These are phyloP conservation scores for Phrynocephalus vlangalii DNA, from an alignment of 2,797 vertebrate species.

Conservation along the genomic window DNA sequence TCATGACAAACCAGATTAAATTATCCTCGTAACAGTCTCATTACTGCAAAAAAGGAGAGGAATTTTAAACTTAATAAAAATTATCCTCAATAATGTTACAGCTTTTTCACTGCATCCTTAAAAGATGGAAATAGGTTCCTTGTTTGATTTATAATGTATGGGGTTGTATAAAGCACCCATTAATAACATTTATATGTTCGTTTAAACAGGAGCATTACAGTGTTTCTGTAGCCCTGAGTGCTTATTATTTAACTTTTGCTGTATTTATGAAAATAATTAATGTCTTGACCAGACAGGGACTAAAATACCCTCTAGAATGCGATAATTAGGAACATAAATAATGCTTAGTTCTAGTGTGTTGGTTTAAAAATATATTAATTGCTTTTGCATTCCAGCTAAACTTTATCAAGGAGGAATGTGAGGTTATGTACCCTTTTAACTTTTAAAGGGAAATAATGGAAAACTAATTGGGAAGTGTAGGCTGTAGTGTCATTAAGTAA, in stretches of 20 bases:
- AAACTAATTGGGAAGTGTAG: fast-evolving
- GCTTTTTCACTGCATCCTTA: constrained; percentile 76
- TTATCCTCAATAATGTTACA: constrained; percentile 88
- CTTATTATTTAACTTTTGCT: constrained; percentile 91
- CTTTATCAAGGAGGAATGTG: constrained; percentile 55
- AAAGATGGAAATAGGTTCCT: constrained; percentile 84
- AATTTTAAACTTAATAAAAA: constrained; percentile 92
- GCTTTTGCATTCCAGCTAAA: constrained; percentile 71
- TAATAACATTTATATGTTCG: constrained; percentile 93
- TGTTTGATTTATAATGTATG: constrained; percentile 90
- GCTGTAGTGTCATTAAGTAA: fast-evolving
- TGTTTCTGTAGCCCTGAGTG: constrained; percentile 82
- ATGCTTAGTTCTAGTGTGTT: constrained; percentile 70
- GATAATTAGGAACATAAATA: constrained; percentile 82
- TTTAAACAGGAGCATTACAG: constrained; percentile 85
- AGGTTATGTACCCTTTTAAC: constrained; percentile 52
- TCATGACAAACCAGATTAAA: constrained; percentile 93
- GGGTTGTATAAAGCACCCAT: constrained; percentile 89
- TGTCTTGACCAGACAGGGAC: constrained; percentile 77
- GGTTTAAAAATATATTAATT: constrained; percentile 73
- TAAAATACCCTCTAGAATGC: constrained; percentile 81
- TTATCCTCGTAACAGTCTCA: constrained; percentile 84
- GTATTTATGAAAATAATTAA: constrained; percentile 92
- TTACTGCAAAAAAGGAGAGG: constrained; percentile 77
- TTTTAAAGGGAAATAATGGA: constrained; percentile 30